A percentile compares a stretch with the other conserved stretches of the same genome.
Conservation (phyloP, 2,888 invertebrate genomes). For the Lypha dubia region DNA sequence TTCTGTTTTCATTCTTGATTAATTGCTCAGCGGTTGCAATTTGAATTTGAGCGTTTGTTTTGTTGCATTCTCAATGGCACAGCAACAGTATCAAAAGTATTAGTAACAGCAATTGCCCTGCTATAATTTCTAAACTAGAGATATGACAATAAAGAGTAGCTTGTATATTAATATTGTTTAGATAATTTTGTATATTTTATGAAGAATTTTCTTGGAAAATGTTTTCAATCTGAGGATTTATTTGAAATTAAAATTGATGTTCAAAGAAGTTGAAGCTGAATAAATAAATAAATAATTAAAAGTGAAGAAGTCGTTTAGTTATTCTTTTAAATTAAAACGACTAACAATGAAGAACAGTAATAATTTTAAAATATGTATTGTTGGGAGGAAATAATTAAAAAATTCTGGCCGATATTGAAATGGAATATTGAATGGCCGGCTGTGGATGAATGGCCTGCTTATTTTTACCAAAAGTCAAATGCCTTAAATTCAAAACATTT, state of each 20-base stretch:
- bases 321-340: conserved; percentile 9
- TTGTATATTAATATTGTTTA: conserved; percentile 3
- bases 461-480: no score
- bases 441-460: no score
- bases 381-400: no score
- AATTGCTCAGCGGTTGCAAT: conserved; percentile 69
- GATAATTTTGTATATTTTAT: conserved; percentile 4
- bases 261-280: conserved; percentile 18
- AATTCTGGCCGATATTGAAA: no score
- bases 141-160: conserved; percentile 21
- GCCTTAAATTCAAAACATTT: no score
- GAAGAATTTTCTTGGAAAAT: conserved; percentile 42
- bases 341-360: neutral
- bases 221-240: conserved; percentile 49
- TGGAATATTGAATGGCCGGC: no score
- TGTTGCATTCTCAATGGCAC: conserved; percentile 49
- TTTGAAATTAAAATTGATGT: conserved; percentile 52
- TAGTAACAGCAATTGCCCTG: conserved; percentile 47
- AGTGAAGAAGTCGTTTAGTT: neutral
- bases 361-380: no score
- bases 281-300: conserved; percentile 44
- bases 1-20: conserved; percentile 69
- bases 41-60: conserved; percentile 52
- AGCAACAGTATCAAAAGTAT: conserved; percentile 42
- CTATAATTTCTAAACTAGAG: conserved; percentile 20